phyloP scores from a whole-genome alignment of 2,888 invertebrate species.

The Alloscopus bannaensis region DNA sequence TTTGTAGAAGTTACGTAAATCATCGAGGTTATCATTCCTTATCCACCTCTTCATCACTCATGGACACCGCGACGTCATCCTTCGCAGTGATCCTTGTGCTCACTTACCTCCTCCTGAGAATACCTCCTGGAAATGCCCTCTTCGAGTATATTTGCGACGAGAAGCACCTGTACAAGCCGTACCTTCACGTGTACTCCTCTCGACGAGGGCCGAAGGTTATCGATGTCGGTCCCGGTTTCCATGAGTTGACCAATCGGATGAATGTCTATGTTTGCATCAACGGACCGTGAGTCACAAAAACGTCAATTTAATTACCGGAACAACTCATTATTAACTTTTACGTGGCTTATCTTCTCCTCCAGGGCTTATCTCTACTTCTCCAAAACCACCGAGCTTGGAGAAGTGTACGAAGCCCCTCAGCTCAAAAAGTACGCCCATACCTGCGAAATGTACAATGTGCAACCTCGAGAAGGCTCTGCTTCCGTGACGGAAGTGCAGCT shows the following conservation, averaged over 20 bases:
- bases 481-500: constrained; percentile 25
- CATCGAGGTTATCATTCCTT: no score
- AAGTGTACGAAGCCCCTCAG: constrained; percentile 62
- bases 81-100: constrained; percentile 6
- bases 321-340: constrained; percentile 5
- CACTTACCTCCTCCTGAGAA: neutral
- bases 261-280: constrained; percentile 65
- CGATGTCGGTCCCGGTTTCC: constrained; percentile 37
- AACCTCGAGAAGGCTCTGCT: constrained; percentile 42
- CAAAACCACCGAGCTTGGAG: constrained; percentile 45
- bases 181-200: constrained; percentile 49
- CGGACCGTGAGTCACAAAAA: constrained; percentile 62
- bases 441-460: constrained; percentile 66
- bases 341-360: neutral
- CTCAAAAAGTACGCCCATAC: constrained; percentile 56
- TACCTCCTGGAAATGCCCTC: constrained; percentile 20
- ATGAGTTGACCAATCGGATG: constrained; percentile 14
- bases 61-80: no score
- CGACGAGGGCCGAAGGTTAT: constrained; percentile 25
- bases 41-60: no score
- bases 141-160: constrained; percentile 64
- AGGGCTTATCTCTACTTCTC: constrained; percentile 65
- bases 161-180: constrained; percentile 55
- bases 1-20: no score
- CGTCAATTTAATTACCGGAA: no score